Percentiles rank a stretch among this genome's conserved stretches.
phyloP scores from a whole-genome alignment of 2,888 invertebrate genomes.

The Rotaria macrura region DNA sequence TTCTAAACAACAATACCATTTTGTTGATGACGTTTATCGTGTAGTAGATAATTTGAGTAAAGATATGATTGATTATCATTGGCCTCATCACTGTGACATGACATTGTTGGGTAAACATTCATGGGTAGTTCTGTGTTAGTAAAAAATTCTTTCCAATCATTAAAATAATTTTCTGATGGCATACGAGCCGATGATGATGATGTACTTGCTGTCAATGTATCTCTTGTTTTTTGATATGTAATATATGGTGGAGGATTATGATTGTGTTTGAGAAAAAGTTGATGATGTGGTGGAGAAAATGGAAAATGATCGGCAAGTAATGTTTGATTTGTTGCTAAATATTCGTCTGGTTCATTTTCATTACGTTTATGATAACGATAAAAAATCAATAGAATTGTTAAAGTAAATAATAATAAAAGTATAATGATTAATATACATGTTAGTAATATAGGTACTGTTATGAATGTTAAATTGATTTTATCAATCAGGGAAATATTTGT shows the following conservation, averaged over 20 bases:
- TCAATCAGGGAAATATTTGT: background rate
- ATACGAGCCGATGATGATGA: background rate
- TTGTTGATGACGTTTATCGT: background rate
- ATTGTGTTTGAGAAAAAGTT: background rate
- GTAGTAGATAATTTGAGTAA: background rate
- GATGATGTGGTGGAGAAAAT: background rate
- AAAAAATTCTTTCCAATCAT: slow-evolving; percentile 20
- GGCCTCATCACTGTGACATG: background rate
- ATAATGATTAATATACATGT: background rate
- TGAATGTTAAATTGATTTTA: background rate
- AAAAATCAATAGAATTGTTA: background rate
- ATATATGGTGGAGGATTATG: background rate
- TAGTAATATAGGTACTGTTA: background rate
- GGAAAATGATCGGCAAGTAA: background rate
- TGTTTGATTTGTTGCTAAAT: background rate
- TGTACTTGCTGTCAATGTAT: background rate
- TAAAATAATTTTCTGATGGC: background rate
- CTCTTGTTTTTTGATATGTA: background rate
- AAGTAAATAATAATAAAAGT: background rate
- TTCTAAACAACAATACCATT: background rate
- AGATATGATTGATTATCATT: background rate
- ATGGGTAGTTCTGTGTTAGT: background rate
- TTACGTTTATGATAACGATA: background rate
- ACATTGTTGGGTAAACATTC: background rate
- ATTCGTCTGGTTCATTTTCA: background rate